These are phyloP conservation scores for Podiceps cristatus DNA, from an alignment of 2,113 vertebrate genomes.

Conservation along the genomic window DNA sequence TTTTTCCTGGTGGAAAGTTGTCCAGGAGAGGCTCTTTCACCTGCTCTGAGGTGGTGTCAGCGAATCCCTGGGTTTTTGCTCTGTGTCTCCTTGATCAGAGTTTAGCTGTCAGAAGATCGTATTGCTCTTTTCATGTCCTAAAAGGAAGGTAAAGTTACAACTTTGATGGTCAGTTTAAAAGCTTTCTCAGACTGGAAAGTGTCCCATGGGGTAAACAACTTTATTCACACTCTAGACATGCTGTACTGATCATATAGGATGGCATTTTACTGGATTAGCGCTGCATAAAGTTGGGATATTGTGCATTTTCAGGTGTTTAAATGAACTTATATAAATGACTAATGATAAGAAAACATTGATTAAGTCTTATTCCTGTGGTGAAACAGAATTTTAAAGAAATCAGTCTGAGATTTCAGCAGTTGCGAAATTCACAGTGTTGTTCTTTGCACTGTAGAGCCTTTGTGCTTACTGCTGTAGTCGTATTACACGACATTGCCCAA, in stretches of 20 bases:
- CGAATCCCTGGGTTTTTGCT: not conserved
- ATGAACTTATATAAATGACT: not conserved
- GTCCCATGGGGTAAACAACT: not conserved
- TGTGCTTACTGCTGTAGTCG: slow-evolving; percentile 34
- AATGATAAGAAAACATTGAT: not conserved
- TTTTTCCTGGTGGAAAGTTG: not conserved
- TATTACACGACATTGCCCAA: slow-evolving; percentile 20
- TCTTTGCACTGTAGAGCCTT: slow-evolving; percentile 44
- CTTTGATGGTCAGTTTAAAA: not conserved
- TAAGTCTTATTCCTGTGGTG: not conserved
- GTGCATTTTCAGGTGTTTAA: not conserved
- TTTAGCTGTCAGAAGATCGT: not conserved
- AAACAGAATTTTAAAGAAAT: slow-evolving; percentile 10
- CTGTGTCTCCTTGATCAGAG: not conserved
- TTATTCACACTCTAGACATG: not conserved
- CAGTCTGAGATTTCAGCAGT: not conserved
- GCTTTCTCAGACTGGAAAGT: not conserved
- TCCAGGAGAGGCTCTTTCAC: not conserved
- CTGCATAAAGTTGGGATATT: not conserved
- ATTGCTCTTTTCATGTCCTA: slow-evolving; percentile 11
- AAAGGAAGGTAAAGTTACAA: not conserved
- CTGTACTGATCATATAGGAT: not conserved
- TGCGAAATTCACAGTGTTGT: slow-evolving; percentile 31
- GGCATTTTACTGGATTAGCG: not conserved
- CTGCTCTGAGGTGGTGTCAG: not conserved